phyloP scores from a whole-genome alignment of 2,113 vertebrate species.

The Notothenia rossii region DNA sequence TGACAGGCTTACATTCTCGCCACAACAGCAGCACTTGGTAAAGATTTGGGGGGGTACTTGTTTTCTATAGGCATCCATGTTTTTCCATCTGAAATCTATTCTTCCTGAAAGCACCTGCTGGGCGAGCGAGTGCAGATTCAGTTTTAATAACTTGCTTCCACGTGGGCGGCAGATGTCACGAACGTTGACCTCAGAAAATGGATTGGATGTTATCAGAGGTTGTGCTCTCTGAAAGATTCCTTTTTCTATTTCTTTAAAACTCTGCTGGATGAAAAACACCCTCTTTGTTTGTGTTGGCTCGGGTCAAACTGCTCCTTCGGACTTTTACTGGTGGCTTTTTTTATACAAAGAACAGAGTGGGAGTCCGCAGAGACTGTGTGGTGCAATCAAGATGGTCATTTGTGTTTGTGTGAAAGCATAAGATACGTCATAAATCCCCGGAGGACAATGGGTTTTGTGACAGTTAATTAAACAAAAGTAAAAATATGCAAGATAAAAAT shows the following conservation, averaged over 20 bases:
- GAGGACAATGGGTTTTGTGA: background rate
- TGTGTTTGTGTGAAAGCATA: constrained; percentile 30
- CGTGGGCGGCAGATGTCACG: constrained; percentile 32
- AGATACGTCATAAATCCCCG: too few species aligned
- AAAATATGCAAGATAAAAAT: too few species aligned
- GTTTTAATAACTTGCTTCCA: constrained; percentile 36
- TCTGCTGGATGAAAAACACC: background rate
- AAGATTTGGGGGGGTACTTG: too few species aligned
- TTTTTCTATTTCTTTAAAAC: too few species aligned
- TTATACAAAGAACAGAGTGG: constrained; percentile 37
- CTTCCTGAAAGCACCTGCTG: constrained; percentile 27
- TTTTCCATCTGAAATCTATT: background rate
- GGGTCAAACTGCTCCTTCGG: constrained; percentile 48
- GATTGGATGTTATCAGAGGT: constrained; percentile 34
- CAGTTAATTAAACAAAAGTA: too few species aligned
- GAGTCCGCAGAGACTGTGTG: constrained; percentile 5
- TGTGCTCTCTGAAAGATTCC: constrained; percentile 15
- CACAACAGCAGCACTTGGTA: background rate
- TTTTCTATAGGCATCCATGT: too few species aligned
- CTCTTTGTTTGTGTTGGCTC: constrained; percentile 9
- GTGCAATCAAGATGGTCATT: constrained; percentile 18
- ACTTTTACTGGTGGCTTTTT: constrained; percentile 23
- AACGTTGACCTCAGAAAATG: constrained; percentile 48
- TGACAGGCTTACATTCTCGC: constrained; percentile 8
- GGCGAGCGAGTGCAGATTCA: constrained; percentile 18